These are phyloP conservation scores for Mus spicilegus DNA, from an alignment of 2,113 vertebrate species.

Conservation along the genomic window DNA sequence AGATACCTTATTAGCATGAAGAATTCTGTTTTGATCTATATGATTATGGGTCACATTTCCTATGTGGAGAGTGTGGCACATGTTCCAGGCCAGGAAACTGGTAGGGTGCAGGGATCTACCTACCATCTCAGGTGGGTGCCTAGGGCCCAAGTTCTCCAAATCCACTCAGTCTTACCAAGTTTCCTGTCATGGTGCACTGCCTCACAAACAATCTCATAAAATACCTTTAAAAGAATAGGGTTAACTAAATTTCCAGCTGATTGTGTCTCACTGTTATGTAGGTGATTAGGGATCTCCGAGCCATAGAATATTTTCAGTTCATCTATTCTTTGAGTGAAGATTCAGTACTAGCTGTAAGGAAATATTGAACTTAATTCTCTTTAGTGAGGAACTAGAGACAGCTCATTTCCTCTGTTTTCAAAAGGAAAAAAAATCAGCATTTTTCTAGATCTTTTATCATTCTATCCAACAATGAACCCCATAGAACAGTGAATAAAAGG, in stretches of 20 bases:
- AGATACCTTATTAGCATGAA: no score
- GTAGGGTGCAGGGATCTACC: no score
- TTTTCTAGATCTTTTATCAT: neutral
- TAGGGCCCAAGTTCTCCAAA: no score
- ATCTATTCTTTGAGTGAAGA: neutral
- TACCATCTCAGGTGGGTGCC: no score
- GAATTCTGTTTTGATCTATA: no score
- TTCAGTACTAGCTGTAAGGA: neutral
- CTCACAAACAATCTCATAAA: neutral
- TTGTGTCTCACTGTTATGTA: neutral
- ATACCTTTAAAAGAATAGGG: neutral
- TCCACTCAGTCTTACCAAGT: no score
- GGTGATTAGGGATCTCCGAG: neutral
- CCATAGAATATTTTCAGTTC: neutral
- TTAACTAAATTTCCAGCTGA: neutral
- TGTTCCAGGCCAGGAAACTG: no score
- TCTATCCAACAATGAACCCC: neutral
- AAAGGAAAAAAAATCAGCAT: neutral
- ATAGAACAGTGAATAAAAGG: no score
- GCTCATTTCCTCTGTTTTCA: neutral
- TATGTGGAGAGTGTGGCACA: no score
- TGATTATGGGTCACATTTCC: no score
- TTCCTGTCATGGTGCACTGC: no score
- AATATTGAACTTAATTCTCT: neutral
- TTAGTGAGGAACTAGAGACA: neutral